Evolutionary conservation across 2,113 vertebrate species (phyloP), one percentile per base, ranked within the genome.

Genomic region (Colossoma macropomum): DNA sequence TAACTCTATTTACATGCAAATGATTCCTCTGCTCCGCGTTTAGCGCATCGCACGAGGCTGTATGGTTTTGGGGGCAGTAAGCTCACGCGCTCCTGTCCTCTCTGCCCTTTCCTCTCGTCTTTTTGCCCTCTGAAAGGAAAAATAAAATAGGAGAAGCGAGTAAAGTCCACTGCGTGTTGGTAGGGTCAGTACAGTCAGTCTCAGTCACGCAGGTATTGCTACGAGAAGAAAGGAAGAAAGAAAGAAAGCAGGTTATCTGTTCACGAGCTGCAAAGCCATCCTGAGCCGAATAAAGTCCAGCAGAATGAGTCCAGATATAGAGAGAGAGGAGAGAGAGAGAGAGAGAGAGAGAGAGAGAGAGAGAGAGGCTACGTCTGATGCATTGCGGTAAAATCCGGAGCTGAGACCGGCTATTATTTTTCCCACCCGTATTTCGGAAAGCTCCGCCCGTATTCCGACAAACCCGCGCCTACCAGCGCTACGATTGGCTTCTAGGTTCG

Each of bases 301-400:
- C 12, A 54, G 65, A 48, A 11, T 27, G 23, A 13, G 41, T 10
- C n/a, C 3, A 38, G 34, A 38, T 3, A 3, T 3, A 7, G 34
- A 7, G 41, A 45, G 9, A 45, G 41, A 45, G 41, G 45, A 21
- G 38, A 48, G 32, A 77, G n/a, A 70, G 30, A 70, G 30, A 38
- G 16, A 70, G 34, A 63, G 16, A 13, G 27, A 27, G 5, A 38
- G 69, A 13, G 38, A n/a, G 23, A 13, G 38, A 21, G 9, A 48
- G 69, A 45, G 38, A 21, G 69, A 71, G 73, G 82, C 75, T 77
- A 81, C 89, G 89, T 90, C 90, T 84, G 92, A 92, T 91, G 91
- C 91, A 94, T 87, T 94, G 93, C 92, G 93, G 92, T 92, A 93
- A 92, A 90, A 41, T n/a, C 50, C 11, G 77, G 27, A 75, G 65